Evolutionary conservation across 2,797 vertebrate genomes (phyloP).

Genomic region (Scyliorhinus canicula): DNA sequence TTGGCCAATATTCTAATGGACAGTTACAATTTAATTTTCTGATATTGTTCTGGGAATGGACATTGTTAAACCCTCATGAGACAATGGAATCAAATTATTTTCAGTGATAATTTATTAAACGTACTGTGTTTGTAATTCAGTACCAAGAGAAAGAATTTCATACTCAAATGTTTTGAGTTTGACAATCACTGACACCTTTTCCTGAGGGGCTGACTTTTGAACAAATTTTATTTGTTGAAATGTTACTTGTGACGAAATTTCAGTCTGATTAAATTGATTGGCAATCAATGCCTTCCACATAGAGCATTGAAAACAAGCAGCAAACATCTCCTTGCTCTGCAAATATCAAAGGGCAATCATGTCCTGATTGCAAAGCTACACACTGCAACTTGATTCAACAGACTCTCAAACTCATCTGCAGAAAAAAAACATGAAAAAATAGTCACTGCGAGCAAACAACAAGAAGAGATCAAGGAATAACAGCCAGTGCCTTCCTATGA

Average conservation of each 20-base stretch:
- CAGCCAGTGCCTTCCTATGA: not conserved
- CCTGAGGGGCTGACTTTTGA: slow-evolving; percentile 11
- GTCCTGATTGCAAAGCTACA: not conserved
- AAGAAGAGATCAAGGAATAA: not conserved
- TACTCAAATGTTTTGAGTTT: slow-evolving; percentile 16
- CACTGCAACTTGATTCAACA: not conserved
- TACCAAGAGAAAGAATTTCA: not conserved
- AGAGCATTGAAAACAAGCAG: slow-evolving; percentile 1
- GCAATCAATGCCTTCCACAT: not conserved
- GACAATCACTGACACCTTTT: slow-evolving; percentile 10
- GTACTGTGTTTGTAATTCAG: slow-evolving; percentile 3
- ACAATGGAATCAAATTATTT: slow-evolving; percentile 21
- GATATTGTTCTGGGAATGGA: not conserved
- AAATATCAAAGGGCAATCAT: slow-evolving; percentile 32
- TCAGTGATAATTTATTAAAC: slow-evolving; percentile 14
- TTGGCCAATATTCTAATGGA: not conserved
- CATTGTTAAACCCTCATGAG: not conserved
- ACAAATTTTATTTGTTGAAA: slow-evolving; percentile 27
- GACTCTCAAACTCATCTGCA: not conserved
- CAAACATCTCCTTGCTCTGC: not conserved
- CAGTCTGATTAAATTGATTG: slow-evolving; percentile 26
- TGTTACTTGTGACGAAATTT: slow-evolving; percentile 20
- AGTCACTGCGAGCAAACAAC: not conserved
- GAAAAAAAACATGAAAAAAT: not conserved
- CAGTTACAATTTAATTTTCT: not conserved